Percentiles rank a stretch among this genome's conserved stretches.
These are phyloP conservation scores for Drosophila repleta DNA, from an alignment of 1,140 invertebrate genomes.

Conservation along the genomic window DNA sequence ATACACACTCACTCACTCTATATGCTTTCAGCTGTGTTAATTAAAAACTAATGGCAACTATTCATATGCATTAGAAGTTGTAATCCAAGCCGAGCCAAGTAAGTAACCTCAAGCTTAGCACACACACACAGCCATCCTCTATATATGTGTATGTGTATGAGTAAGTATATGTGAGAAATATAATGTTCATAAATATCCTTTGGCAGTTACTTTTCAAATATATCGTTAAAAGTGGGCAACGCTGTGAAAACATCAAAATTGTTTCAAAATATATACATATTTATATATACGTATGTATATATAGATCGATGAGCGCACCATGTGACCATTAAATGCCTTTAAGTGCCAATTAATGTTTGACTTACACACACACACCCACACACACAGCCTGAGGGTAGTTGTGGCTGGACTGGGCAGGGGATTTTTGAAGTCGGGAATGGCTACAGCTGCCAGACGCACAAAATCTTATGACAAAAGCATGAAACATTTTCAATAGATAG, in stretches of 20 bases:
- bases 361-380: conserved; percentile 40
- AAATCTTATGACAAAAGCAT: conserved; percentile 67
- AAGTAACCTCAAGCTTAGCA: conserved; percentile 13
- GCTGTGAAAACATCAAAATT: conserved; percentile 75
- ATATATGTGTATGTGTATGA: not conserved
- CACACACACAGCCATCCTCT: not conserved
- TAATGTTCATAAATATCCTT: conserved; percentile 42
- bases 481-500: conserved; percentile 46
- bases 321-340: conserved; percentile 70
- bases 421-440: conserved; percentile 27
- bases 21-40: conserved; percentile 31
- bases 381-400: conserved; percentile 28
- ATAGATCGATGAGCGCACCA: conserved; percentile 42
- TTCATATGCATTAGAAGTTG: conserved; percentile 34
- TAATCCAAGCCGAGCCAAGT: conserved; percentile 31
- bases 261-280: conserved; percentile 44
- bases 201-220: conserved; percentile 67
- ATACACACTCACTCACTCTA: not conserved
- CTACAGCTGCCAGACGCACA: conserved; percentile 69
- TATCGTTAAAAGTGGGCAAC: conserved; percentile 55
- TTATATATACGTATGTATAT: not conserved
- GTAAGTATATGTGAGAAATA: conserved; percentile 50
- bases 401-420: not conserved
- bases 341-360: conserved; percentile 79
- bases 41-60: conserved; percentile 46